Base-by-base conservation (phyloP, 2,888 invertebrate species). In the Clusia tigrina region DNA sequence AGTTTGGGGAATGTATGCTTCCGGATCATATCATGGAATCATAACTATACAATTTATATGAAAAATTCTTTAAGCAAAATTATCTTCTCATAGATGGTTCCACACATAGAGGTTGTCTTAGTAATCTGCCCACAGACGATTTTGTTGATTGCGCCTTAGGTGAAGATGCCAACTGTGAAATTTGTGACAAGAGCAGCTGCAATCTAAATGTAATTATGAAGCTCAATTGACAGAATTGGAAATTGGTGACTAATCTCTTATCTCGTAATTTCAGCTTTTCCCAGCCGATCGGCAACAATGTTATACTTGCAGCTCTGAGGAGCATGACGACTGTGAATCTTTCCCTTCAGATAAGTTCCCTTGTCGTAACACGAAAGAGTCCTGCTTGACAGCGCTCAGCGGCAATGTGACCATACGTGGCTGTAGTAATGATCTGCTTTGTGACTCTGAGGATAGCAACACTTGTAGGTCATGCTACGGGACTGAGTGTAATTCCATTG, bases 241-340 rank as follows among this genome's bases (percentile, higher is more conserved):
- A 42, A 42, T 22, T 6, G 1, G 0, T n/a, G n/a, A n/a, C n/a
- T n/a, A n/a, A n/a, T n/a, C 2, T 24, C 0, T 12, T 26, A 37
- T 2, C 60, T 32, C 10, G 0, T n/a, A n/a, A n/a, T n/a, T n/a
- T n/a, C 38, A 81, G 83, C 58, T 79, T 17, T 82, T 72, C 72
- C 82, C 82, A 0, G 69, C 71, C 2, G 66, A 79, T 66, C 77
- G 82, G 0, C 74, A 69, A 26, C 70, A 74, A 48, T 82, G 82
- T 62, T 77, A 71, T 38, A 71, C 67, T 10, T 82, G 83, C 57
- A 73, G 54, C 52, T 77, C 79, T 0, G 67, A 66, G 1, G 74
- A 74, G 51, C 79, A 82, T 38, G 62, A 67, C 1, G 68, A 63
- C 5, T 82, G 82, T 22, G 74, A 76, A n/a, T 77, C 78, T 1